Evolutionary conservation across 2,797 vertebrate species (phyloP).

Genomic region (Lutjanus campechanus): DNA sequence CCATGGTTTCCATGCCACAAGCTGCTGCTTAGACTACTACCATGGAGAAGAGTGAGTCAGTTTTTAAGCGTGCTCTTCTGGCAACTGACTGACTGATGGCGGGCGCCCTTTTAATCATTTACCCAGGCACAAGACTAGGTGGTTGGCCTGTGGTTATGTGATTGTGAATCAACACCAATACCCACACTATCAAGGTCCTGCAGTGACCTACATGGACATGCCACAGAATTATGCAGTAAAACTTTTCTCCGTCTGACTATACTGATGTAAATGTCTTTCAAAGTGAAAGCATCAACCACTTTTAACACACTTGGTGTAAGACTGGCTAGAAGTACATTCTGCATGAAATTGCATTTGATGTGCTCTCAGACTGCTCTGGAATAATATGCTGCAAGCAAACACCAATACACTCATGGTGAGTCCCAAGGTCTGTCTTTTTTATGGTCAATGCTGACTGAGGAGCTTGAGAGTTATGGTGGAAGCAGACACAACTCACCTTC

Average conservation of each 20-base stretch:
- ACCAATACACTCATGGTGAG: not conserved
- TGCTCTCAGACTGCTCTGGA: constrained; percentile 8
- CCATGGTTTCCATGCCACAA: constrained; percentile 49
- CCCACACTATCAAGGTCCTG: constrained; percentile 8
- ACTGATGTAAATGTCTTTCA: constrained; percentile 20
- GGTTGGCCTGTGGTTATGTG: constrained; percentile 14
- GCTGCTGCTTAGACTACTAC: constrained; percentile 44
- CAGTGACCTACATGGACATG: not conserved
- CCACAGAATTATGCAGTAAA: not conserved
- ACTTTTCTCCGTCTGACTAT: not conserved
- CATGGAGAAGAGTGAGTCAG: constrained; percentile 35
- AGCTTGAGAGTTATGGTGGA: not conserved
- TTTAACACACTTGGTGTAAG: constrained; percentile 14
- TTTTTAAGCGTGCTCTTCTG: constrained; percentile 34
- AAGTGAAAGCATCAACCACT: constrained; percentile 20
- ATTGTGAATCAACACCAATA: constrained; percentile 24
- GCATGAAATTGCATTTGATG: constrained; percentile 23
- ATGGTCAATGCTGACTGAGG: not conserved
- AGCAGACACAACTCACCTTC: not conserved
- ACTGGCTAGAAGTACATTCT: not conserved
- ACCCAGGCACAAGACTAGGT: constrained; percentile 27
- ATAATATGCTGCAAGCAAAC: constrained; percentile 15
- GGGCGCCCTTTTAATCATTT: constrained; percentile 62
- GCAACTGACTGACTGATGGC: constrained; percentile 40
- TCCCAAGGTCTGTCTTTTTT: constrained; percentile 7